These are phyloP conservation scores for Dorcus parallelipipedus DNA, from an alignment of 2,888 invertebrate genomes.

Conservation along the genomic window DNA sequence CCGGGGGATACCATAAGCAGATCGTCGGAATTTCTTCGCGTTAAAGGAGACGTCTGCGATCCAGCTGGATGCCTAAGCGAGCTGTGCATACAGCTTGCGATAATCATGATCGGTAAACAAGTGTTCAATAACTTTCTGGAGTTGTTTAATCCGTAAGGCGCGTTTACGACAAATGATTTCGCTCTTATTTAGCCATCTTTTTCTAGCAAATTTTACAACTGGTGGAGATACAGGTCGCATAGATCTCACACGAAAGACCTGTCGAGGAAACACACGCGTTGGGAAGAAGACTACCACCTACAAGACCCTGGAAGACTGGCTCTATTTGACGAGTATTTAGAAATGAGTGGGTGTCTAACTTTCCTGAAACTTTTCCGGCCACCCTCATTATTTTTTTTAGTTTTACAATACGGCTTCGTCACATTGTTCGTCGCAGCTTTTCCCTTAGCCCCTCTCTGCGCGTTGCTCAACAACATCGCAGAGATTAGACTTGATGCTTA, in stretches of 20 bases:
- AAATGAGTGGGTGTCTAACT: constrained; percentile 77
- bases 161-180: constrained; percentile 27
- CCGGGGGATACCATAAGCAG: constrained; percentile 78
- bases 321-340: constrained; percentile 93
- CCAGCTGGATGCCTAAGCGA: constrained; percentile 92
- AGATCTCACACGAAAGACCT: constrained; percentile 71
- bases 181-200: neutral
- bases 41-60: constrained; percentile 83
- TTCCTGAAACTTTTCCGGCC: too few relatives aligned
- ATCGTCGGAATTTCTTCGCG: constrained; percentile 69
- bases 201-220: constrained; percentile 77
- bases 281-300: constrained; percentile 94
- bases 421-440: constrained; percentile 97
- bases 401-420: constrained; percentile 95
- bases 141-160: constrained; percentile 77
- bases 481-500: constrained; percentile 94
- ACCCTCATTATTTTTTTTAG: constrained; percentile 52
- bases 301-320: constrained; percentile 86
- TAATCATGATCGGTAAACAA: constrained; percentile 95
- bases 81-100: constrained; percentile 85
- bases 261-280: constrained; percentile 71
- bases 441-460: constrained; percentile 92
- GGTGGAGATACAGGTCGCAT: constrained; percentile 83
- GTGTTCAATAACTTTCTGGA: constrained; percentile 90
- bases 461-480: constrained; percentile 90